phyloP scores from a whole-genome alignment of 1,140 invertebrate genomes.

The Portunus trituberculatus region DNA sequence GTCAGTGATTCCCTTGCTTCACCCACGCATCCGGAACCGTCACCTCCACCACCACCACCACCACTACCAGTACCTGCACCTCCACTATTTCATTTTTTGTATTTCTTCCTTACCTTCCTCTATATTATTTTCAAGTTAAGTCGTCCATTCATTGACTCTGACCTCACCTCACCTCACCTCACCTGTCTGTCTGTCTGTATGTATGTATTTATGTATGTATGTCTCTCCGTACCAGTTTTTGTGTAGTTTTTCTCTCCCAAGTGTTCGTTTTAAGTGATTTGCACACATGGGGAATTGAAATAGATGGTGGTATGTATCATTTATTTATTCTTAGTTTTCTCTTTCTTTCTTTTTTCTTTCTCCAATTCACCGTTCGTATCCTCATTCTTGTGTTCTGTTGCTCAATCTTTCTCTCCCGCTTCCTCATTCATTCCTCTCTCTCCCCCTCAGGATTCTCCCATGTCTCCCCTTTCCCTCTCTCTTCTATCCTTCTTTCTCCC shows the following conservation, averaged over 20 bases:
- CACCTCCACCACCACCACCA: not conserved
- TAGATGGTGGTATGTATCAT: no score
- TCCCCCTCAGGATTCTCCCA: not conserved
- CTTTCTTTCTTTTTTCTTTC: not conserved
- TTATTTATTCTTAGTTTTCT: not conserved
- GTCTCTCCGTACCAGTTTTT: not conserved
- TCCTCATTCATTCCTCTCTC: not conserved
- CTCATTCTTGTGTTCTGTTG: slow-evolving; percentile 23
- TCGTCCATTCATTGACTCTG: not conserved
- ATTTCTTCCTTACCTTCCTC: not conserved
- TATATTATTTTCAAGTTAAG: no score
- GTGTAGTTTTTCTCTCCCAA: no score
- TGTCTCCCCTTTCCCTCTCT: not conserved
- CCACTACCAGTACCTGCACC: not conserved
- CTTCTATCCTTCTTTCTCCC: not conserved
- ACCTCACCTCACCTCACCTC: not conserved
- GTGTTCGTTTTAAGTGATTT: no score
- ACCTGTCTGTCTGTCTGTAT: not conserved
- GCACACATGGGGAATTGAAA: no score
- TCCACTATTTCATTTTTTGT: not conserved
- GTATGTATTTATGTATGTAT: not conserved
- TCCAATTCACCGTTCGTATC: not conserved
- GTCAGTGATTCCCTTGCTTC: not conserved
- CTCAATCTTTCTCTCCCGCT: not conserved
- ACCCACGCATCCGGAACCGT: not conserved